These are phyloP conservation scores for Labeo calbasu DNA, from an alignment of 2,797 vertebrate species.

Conservation along the genomic window DNA sequence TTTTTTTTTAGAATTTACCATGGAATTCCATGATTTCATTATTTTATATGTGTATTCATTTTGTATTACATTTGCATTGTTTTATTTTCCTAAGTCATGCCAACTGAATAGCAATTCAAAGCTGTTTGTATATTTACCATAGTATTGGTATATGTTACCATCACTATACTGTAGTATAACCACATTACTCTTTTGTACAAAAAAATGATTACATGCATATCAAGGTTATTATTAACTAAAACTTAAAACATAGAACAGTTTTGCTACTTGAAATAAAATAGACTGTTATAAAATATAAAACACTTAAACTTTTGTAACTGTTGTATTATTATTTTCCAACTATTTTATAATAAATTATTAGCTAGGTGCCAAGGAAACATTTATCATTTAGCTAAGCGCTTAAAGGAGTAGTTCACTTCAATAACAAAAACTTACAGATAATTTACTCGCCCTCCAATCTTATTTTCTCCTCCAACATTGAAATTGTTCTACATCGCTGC, in stretches of 20 bases:
- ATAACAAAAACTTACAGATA: no score
- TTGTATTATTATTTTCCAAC: not conserved
- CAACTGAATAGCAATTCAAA: not conserved
- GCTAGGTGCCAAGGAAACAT: not conserved
- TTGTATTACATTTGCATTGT: not conserved
- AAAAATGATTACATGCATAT: no score
- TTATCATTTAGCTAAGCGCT: no score
- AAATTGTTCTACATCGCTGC: no score
- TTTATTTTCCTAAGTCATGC: not conserved
- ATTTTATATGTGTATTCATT: not conserved
- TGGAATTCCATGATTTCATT: not conserved
- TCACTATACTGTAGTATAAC: not conserved
- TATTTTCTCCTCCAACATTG: no score
- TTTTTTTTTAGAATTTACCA: not conserved
- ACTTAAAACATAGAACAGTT: no score
- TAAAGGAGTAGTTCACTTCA: no score
- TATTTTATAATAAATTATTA: not conserved
- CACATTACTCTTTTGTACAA: not conserved
- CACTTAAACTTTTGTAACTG: not conserved
- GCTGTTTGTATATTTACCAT: not conserved
- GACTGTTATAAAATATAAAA: no score
- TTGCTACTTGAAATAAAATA: no score
- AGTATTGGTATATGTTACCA: not conserved
- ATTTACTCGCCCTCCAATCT: no score
- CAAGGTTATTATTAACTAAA: no score